phyloP scores from a whole-genome alignment of 2,797 vertebrate species.

The Denticeps clupeoides region DNA sequence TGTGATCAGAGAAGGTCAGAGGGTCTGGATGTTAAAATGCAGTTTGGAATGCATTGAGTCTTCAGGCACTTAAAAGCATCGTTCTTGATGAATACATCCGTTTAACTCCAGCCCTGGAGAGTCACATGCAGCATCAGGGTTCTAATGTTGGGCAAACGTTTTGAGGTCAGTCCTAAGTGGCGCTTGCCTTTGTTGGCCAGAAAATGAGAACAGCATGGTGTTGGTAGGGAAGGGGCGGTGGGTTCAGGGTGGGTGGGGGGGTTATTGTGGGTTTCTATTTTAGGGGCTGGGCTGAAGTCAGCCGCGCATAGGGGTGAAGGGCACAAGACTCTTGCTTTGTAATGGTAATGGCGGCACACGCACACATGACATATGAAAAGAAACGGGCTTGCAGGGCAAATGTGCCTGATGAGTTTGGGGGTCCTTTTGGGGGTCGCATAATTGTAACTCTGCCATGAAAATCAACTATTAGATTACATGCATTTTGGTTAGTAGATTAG shows the following conservation, averaged over 20 bases:
- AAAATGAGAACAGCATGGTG: slow-evolving; percentile 27
- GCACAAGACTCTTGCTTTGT: slow-evolving; percentile 11
- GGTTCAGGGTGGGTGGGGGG: neutral
- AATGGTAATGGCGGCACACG: slow-evolving; percentile 20
- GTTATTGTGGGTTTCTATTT: slow-evolving; percentile 8
- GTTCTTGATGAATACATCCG: no score
- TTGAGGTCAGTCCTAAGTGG: no score
- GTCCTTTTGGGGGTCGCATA: no score
- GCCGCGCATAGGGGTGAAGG: neutral
- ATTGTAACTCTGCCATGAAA: no score
- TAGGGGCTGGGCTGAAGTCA: neutral
- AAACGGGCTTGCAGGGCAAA: neutral
- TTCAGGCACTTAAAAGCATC: no score
- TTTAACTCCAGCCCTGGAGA: no score
- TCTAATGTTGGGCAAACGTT: no score
- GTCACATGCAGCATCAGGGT: slow-evolving; percentile 6
- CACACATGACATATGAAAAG: slow-evolving; percentile 6
- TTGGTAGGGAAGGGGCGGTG: slow-evolving; percentile 18
- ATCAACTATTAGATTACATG: no score
- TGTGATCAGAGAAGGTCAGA: no score
- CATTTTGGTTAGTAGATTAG: no score
- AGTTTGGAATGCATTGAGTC: no score
- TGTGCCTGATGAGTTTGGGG: neutral
- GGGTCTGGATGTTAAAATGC: no score
- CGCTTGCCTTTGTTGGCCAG: slow-evolving; percentile 29